These are phyloP conservation scores for Dissostichus mawsoni DNA, from an alignment of 2,113 vertebrate species.

Conservation along the genomic window DNA sequence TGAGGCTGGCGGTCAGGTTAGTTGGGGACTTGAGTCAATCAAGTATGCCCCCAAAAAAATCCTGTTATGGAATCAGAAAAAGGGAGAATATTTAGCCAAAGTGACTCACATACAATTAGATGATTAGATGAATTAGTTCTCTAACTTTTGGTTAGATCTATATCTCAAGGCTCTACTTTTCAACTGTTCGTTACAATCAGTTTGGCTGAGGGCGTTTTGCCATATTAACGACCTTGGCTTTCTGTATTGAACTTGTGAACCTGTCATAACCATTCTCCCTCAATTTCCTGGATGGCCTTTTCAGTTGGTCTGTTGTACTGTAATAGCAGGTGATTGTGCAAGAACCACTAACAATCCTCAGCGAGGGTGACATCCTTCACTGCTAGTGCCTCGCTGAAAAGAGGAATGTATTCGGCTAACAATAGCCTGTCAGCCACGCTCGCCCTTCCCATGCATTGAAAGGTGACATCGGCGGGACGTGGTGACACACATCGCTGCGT, in stretches of 20 bases:
- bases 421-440: slow-evolving; percentile 63
- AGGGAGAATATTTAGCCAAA: not conserved
- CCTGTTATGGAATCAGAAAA: not conserved
- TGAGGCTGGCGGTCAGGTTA: not conserved
- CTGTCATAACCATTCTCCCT: slow-evolving; percentile 55
- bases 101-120: not conserved
- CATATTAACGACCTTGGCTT: slow-evolving; percentile 45
- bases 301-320: slow-evolving; percentile 42
- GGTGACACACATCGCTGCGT: slow-evolving; percentile 45
- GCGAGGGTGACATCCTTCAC: slow-evolving; percentile 65
- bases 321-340: slow-evolving; percentile 71
- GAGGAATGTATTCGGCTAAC: slow-evolving; percentile 57
- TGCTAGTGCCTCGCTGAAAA: slow-evolving; percentile 32
- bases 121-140: not conserved
- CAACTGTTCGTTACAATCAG: slow-evolving; percentile 14
- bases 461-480: slow-evolving; percentile 51
- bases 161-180: slow-evolving; percentile 22
- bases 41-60: not conserved
- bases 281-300: slow-evolving; percentile 61
- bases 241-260: slow-evolving; percentile 65
- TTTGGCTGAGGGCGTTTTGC: slow-evolving; percentile 29
- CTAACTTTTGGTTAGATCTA: not conserved
- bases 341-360: slow-evolving; percentile 52
- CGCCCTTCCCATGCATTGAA: slow-evolving; percentile 15
- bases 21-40: slow-evolving; percentile 18